A percentile compares a stretch with the other conserved stretches of the same genome.
These are phyloP conservation scores for Odontophorus gujanensis DNA, from an alignment of 2,113 vertebrate genomes.

Conservation along the genomic window DNA sequence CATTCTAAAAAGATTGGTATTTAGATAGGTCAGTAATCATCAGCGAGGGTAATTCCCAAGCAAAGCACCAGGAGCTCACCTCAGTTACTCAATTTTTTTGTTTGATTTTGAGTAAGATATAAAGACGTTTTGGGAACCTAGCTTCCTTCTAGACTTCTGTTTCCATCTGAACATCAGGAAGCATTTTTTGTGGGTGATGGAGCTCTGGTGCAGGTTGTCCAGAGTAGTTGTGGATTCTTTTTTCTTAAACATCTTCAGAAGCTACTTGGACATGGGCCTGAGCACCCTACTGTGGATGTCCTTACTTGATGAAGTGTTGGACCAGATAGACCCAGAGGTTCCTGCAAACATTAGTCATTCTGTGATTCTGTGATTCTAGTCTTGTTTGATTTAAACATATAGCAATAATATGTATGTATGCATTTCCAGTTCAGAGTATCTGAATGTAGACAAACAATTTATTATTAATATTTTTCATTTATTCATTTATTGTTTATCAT, in stretches of 20 bases:
- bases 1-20: background rate
- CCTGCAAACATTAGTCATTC: background rate
- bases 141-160: background rate
- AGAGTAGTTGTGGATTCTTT: background rate
- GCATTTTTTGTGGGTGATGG: background rate
- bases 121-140: background rate
- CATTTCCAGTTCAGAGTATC: background rate
- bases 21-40: background rate
- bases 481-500: background rate
- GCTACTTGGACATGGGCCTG: background rate
- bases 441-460: background rate
- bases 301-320: background rate
- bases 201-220: background rate
- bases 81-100: background rate
- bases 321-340: background rate
- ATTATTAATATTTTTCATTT: background rate
- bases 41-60: background rate
- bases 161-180: background rate
- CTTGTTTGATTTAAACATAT: background rate
- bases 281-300: background rate
- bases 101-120: background rate
- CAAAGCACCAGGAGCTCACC: background rate
- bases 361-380: background rate
- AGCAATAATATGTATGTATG: rapidly evolving
- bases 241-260: background rate